Base-by-base conservation (phyloP, 1,140 invertebrate species). In the Chironomus tepperi region DNA sequence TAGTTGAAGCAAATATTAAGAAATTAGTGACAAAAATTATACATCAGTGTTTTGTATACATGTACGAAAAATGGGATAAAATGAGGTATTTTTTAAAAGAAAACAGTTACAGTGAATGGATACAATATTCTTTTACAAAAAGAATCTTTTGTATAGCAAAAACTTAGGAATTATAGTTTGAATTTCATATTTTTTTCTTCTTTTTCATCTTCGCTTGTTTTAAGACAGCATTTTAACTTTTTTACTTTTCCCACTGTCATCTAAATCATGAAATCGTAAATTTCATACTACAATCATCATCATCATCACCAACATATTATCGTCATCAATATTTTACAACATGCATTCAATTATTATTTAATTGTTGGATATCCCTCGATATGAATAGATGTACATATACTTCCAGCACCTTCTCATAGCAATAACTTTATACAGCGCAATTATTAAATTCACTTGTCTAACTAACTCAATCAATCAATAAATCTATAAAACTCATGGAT, bases 181-280 rank as follows among this genome's bases (percentile, higher is more conserved):
- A 57, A 12, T 57, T n/a, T 57, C 5, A 15, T 47, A 57, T 10
- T 12, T 57, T 57, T 57, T 12, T n/a, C 15, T 57, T 57, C 15
- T 47, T 57, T 15, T n/a, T 57, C 47, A 57, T 57, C n/a, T 57
- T 57, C n/a, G 8, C 43, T 3, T 57, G 47, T 57, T 57, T 57
- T 57, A 57, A 57, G n/a, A 57, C 47, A 57, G n/a, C 47, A n/a
- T n/a, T 57, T 57, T 57, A 57, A 57, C 47, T 57, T n/a, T 57
- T 57, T 57, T 47, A 10, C 43, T 47, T 47, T 47, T 47, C 43
- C 15, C 24, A n/a, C n/a, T 57, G 47, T n/a, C n/a, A 12, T 57
- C 47, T 57, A 57, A 15, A 57, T 57, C 12, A 57, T 57, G 47
- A 57, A 57, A 57, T 57, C 5, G 5, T n/a, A 57, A 9, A 57